Conservation (phyloP, 2,888 invertebrate species). For the Acanthacorydalis orientalis region DNA sequence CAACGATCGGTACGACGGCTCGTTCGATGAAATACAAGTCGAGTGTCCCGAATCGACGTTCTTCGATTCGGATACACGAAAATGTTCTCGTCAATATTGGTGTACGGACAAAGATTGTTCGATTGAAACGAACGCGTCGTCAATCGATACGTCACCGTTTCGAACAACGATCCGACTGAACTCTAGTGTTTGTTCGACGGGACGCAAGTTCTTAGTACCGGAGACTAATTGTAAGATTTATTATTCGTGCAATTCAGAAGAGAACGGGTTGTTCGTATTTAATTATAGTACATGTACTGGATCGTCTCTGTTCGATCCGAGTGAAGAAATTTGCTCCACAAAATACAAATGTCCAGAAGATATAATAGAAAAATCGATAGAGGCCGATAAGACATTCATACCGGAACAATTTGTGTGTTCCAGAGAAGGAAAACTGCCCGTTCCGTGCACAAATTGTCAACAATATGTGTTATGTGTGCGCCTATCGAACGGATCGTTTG, state of each 20-base stretch:
- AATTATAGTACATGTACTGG: neutral
- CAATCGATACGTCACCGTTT: no score
- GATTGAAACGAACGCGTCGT: no score
- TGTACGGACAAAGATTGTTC: no score
- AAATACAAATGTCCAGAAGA: neutral
- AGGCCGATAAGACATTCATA: neutral
- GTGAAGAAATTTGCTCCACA: neutral
- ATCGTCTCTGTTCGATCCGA: neutral
- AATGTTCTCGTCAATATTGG: no score
- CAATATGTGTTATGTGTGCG: conserved; percentile 6
- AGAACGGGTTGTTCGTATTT: neutral
- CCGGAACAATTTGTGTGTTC: conserved; percentile 1
- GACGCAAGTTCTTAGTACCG: neutral
- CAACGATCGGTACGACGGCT: no score
- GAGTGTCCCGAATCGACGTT: no score
- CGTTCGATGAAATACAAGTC: no score
- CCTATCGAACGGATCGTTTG: no score
- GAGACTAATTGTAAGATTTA: neutral
- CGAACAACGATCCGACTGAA: no score
- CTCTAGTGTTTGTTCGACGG: neutral
- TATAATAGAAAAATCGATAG: neutral
- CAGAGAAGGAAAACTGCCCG: conserved; percentile 7
- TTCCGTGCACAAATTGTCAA: conserved; percentile 7
- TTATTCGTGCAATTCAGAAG: neutral
- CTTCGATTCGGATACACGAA: no score